These are phyloP conservation scores for Orbicella faveolata DNA, from an alignment of 64 coral and sea anemone species.

Conservation along the genomic window DNA sequence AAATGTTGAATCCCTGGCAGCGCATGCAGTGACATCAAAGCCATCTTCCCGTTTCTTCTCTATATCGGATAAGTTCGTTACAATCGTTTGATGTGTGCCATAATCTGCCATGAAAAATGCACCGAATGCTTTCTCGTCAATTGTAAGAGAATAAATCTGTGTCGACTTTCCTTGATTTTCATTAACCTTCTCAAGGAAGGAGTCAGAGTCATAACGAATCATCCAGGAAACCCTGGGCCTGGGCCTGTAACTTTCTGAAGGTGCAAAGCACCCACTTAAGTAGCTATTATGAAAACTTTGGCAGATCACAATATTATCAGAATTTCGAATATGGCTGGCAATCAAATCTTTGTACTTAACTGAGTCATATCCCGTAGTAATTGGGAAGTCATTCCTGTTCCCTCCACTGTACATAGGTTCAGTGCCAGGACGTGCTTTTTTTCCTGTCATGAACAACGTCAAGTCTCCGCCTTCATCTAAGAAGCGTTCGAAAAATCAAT, in stretches of 20 bases:
- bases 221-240: not conserved
- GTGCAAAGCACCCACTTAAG: not conserved
- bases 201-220: not conserved
- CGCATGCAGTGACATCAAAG: not conserved
- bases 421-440: not conserved
- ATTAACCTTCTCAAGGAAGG: no score
- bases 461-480: conserved; percentile 12
- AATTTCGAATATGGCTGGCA: not conserved
- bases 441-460: conserved; percentile 24
- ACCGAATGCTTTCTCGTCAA: not conserved
- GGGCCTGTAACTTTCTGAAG: not conserved
- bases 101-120: not conserved
- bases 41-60: not conserved
- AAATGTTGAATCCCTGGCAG: not conserved
- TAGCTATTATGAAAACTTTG: conserved; percentile 2
- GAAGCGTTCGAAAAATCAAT: no score
- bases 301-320: not conserved
- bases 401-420: conserved; percentile 15
- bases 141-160: not conserved
- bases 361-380: not conserved
- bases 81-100: not conserved
- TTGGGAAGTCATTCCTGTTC: not conserved
- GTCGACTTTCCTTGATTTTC: no score
- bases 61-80: not conserved
- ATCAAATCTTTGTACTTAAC: not conserved